These are phyloP conservation scores for Megaptera novaeangliae DNA, from an alignment of 2,113 vertebrate species.

Conservation along the genomic window DNA sequence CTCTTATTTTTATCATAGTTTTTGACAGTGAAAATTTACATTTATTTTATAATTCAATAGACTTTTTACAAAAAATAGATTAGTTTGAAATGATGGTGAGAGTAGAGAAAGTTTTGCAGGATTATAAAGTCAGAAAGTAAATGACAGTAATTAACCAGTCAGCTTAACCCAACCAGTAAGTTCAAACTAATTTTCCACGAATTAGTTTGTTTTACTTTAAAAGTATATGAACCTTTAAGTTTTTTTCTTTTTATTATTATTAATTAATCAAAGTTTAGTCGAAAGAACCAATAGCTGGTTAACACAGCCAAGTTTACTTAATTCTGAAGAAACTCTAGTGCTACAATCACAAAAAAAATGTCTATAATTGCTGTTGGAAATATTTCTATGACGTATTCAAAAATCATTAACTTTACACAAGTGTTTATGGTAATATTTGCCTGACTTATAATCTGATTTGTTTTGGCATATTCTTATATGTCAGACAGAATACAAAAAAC, in stretches of 20 bases:
- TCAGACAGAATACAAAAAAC: neutral
- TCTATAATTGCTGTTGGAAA: neutral
- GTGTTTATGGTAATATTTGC: neutral
- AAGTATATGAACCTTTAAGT: neutral
- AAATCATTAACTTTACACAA: neutral
- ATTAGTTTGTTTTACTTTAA: neutral
- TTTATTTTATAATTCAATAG: neutral
- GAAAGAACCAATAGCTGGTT: neutral
- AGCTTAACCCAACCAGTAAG: neutral
- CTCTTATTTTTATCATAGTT: neutral
- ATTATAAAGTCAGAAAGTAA: neutral
- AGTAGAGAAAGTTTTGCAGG: neutral
- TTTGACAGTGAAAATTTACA: neutral
- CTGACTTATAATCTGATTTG: neutral
- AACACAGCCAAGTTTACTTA: neutral
- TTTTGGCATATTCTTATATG: neutral
- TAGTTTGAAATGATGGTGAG: neutral
- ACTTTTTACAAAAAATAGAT: neutral
- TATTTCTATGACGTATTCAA: neutral
- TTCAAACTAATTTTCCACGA: neutral
- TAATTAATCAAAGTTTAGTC: neutral
- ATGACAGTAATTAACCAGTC: neutral
- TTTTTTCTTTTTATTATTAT: neutral
- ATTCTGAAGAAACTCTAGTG: neutral
- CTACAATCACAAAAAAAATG: neutral